Percentiles rank a stretch among this genome's conserved stretches.
Evolutionary conservation across 2,113 vertebrate species (phyloP).

Genomic region (Egretta garzetta): DNA sequence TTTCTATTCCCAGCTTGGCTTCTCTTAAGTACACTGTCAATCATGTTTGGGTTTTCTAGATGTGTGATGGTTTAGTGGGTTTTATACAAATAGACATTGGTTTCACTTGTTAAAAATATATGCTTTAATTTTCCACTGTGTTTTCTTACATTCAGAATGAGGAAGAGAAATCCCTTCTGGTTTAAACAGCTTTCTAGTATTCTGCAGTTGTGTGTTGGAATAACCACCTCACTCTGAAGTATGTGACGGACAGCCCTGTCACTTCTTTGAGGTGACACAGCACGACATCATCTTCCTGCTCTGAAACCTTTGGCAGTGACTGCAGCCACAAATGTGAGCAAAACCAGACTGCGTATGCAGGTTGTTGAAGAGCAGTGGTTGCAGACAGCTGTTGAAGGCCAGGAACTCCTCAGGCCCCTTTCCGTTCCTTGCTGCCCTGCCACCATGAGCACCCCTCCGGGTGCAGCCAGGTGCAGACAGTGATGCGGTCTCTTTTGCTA

Average conservation of each 20-base stretch:
- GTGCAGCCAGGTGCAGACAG: background rate
- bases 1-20: background rate
- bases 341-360: background rate
- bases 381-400: background rate
- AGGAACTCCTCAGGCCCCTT: background rate
- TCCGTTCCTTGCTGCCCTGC: background rate
- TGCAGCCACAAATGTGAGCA: background rate
- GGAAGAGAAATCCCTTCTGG: background rate
- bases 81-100: background rate
- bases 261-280: background rate
- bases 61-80: background rate
- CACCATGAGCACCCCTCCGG: background rate
- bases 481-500: background rate
- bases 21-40: background rate
- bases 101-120: background rate
- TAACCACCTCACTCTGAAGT: background rate
- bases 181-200: background rate
- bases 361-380: background rate
- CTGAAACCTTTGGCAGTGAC: background rate
- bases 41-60: background rate
- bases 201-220: background rate
- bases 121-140: background rate
- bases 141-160: background rate
- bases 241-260: background rate
- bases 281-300: background rate